Evolutionary conservation across 2,888 invertebrate genomes (phyloP), one percentile per base, ranked within the genome.

Genomic region (Polylopha cassiicola): DNA sequence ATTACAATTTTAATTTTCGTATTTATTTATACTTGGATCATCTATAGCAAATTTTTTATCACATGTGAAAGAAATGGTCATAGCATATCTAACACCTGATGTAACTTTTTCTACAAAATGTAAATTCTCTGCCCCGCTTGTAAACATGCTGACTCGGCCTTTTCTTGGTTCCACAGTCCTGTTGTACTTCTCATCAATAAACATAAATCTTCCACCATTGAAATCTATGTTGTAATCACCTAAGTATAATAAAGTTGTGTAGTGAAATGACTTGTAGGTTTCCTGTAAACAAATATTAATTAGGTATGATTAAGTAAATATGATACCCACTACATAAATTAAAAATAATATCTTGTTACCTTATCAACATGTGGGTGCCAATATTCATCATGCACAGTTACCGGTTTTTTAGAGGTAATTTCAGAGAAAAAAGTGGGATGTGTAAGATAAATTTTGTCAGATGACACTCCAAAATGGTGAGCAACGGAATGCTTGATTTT

Each of bases 351-450:
- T 27, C n/a, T 17, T 16, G 8, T 21, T 79, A 94, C 95, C 87
- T 95, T 94, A 72, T 96, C 95, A 22, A 95, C 89, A 82, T 95
- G 95, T 9, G 91, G 88, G 77, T 94, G 94, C 95, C 95, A 96
- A 71, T 96, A 96, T 73, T 95, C 93, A 78, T 95, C 95, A 70
- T 95, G 94, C 10, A 89, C 62, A 1, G 92, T 93, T 51, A 89
- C 89, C 1, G 95, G 89, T 22, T 90, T 87, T 28, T 80, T 87
- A 47, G 90, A 86, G 10, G 91, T 93, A 50, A 95, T 89, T 63
- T 90, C 87, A 6, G 95, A 95, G 70, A 96, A 95, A 69, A 95
- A 96, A 37, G 95, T 94, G n/a, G 95, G 95, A 64, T 92, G 91
- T 3, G 95, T 94, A 43, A 95, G 77, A 74, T 90, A 90, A 37